Evolutionary conservation across 2,888 invertebrate genomes (phyloP).

Genomic region (Mesorhabditis spiculigera): DNA sequence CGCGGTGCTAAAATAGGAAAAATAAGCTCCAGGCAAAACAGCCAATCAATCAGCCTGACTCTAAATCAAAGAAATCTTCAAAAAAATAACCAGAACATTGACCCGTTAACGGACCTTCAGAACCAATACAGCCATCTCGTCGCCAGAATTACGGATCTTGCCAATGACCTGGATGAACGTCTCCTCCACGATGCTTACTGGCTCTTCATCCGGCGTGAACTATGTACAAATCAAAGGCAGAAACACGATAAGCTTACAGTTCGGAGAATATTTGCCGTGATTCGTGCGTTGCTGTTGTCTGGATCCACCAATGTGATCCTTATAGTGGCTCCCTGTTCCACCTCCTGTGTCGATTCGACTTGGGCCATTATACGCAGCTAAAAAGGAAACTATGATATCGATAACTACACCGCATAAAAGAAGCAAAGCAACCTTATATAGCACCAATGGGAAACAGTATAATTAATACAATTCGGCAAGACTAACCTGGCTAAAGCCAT

Average conservation of each 20-base stretch:
- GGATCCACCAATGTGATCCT: not conserved
- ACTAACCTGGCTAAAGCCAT: not conserved
- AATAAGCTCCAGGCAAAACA: not conserved
- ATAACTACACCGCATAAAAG: too few species aligned
- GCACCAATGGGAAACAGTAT: not conserved
- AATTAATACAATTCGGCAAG: not conserved
- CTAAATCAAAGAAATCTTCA: too few species aligned
- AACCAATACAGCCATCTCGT: not conserved
- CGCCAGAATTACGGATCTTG: not conserved
- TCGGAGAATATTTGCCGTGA: not conserved
- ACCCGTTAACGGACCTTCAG: not conserved
- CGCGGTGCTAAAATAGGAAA: not conserved
- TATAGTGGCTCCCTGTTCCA: not conserved
- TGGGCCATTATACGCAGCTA: too few species aligned
- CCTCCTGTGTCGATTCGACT: not conserved
- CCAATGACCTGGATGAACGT: not conserved
- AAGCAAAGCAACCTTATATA: not conserved
- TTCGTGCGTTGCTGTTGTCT: not conserved
- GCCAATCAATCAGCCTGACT: too few species aligned
- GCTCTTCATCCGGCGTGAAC: not conserved
- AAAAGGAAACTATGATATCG: too few species aligned
- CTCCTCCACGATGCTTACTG: not conserved
- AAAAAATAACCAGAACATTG: too few species aligned
- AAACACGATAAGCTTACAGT: not conserved
- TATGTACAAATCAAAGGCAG: too few species aligned